A percentile compares a stretch with the other conserved stretches of the same genome.
Evolutionary conservation across 2,797 vertebrate genomes (phyloP).

Genomic region (Periophthalmus magnuspinnatus): DNA sequence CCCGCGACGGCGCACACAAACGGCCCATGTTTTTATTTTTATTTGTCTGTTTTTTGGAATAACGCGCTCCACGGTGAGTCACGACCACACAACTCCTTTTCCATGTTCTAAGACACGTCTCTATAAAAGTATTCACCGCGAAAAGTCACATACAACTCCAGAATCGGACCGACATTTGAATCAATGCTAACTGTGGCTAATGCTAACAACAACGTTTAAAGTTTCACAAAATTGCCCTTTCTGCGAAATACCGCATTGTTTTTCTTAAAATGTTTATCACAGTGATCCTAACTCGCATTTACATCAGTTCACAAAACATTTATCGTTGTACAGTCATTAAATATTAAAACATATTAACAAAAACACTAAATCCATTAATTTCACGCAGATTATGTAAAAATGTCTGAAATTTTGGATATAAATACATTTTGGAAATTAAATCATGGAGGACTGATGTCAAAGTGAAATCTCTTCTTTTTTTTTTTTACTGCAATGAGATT

Average conservation of each 20-base stretch:
- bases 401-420: no score
- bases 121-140: not conserved
- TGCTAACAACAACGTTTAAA: conserved; percentile 52
- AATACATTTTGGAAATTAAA: no score
- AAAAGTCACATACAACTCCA: not conserved
- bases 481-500: no score
- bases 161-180: not conserved
- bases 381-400: not conserved
- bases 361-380: not conserved
- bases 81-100: no score
- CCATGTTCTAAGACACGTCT: not conserved
- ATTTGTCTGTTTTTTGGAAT: not conserved
- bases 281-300: no score
- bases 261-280: no score
- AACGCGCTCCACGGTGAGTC: not conserved
- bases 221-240: not conserved
- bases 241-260: not conserved
- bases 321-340: not conserved
- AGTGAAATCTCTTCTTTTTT: no score
- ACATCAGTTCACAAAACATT: no score
- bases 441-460: no score
- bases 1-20: conserved; percentile 35
- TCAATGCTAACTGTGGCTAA: conserved; percentile 31
- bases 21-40: not conserved
- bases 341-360: not conserved